Conservation (phyloP, 2,888 invertebrate genomes). For the Agrotis segetum region DNA sequence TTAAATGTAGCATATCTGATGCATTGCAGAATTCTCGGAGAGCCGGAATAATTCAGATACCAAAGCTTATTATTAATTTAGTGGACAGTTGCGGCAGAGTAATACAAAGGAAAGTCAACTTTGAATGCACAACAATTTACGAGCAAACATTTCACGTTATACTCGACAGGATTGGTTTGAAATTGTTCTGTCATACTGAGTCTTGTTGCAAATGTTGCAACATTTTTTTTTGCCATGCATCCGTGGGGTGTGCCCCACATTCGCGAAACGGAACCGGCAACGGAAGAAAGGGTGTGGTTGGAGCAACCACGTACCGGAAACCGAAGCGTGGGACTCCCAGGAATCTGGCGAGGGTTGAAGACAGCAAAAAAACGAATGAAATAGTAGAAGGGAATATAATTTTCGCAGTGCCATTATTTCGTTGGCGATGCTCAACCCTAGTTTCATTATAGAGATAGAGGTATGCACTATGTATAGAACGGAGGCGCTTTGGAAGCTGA, state of each 20-base stretch:
- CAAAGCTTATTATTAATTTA: conserved; percentile 37
- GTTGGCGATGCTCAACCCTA: conserved; percentile 31
- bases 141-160: conserved; percentile 7
- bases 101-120: conserved; percentile 37
- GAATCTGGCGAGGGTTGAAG: conserved; percentile 21
- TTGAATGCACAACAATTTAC: conserved; percentile 23
- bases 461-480: conserved; percentile 41
- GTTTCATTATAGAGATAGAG: conserved; percentile 34
- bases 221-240: conserved; percentile 19
- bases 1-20: conserved; percentile 42
- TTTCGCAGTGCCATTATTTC: conserved; percentile 13
- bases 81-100: background rate
- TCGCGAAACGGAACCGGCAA: conserved; percentile 54
- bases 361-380: conserved; percentile 24
- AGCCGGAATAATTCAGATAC: conserved; percentile 22
- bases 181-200: conserved; percentile 12
- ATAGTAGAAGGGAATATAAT: background rate
- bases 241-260: conserved; percentile 42
- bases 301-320: conserved; percentile 42
- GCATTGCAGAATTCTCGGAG: conserved; percentile 14
- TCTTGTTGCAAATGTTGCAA: conserved; percentile 11
- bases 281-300: conserved; percentile 58
- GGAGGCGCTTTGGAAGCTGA: conserved; percentile 42
- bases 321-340: conserved; percentile 41
- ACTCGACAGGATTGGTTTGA: conserved; percentile 19